phyloP scores from a whole-genome alignment of 1,140 invertebrate genomes.

The Metaphire vulgaris region DNA sequence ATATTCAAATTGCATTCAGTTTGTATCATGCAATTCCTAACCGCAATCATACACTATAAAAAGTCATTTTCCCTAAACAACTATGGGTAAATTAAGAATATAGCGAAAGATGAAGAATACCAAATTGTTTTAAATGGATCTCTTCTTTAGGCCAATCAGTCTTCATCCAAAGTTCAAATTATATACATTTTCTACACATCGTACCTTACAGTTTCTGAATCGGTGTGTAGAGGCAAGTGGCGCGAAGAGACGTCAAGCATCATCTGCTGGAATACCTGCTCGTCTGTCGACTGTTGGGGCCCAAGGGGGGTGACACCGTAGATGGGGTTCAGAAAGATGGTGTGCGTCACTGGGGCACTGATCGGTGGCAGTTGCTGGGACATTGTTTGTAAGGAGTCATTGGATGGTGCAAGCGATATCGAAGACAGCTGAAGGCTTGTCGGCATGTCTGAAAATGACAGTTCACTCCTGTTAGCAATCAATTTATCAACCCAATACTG shows the following conservation, averaged over 20 bases:
- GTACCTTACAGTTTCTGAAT: slow-evolving; percentile 49
- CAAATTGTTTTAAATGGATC: no score
- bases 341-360: background rate
- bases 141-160: no score
- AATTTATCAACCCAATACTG: no score
- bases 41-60: no score
- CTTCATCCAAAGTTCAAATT: no score
- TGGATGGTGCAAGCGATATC: background rate
- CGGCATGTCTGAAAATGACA: background rate
- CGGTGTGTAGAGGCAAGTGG: background rate
- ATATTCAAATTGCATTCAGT: no score
- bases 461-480: no score
- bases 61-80: no score
- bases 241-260: slow-evolving; percentile 10
- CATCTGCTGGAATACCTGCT: background rate
- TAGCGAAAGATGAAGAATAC: slow-evolving; percentile 18
- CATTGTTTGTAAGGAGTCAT: background rate
- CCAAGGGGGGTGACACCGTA: slow-evolving; percentile 13
- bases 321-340: slow-evolving; percentile 5
- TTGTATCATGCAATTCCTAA: no score
- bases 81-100: slow-evolving; percentile 10
- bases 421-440: background rate
- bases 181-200: slow-evolving; percentile 96
- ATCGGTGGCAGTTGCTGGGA: background rate
- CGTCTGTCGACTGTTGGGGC: background rate